Evolutionary conservation across 2,113 vertebrate genomes (phyloP).

Genomic region (Perognathus longimembris): DNA sequence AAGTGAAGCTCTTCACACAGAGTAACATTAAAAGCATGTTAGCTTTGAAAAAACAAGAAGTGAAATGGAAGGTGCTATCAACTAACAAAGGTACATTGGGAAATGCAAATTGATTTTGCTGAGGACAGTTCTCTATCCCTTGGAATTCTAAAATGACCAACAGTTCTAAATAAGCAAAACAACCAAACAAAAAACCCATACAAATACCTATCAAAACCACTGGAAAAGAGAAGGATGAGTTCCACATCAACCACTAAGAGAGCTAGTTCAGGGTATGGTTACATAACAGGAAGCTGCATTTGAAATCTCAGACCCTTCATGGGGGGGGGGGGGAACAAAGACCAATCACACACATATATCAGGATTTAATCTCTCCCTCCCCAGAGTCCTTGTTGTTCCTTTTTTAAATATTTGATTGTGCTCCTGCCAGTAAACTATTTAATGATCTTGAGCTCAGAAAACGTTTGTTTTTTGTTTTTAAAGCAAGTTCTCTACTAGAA

Average conservation of each 20-base stretch:
- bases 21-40: neutral
- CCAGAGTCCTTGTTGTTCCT: neutral
- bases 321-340: neutral
- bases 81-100: neutral
- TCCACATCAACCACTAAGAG: neutral
- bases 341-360: neutral
- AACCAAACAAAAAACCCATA: neutral
- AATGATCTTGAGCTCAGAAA: neutral
- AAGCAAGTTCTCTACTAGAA: neutral
- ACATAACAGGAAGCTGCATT: neutral
- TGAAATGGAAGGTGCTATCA: neutral
- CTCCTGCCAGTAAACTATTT: constrained; percentile 18
- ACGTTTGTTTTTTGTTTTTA: too few species aligned
- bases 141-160: constrained; percentile 34
- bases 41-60: neutral
- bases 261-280: neutral
- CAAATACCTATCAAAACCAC: neutral
- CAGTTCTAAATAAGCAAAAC: neutral
- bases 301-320: neutral
- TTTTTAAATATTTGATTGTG: constrained; percentile 40
- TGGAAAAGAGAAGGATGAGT: neutral
- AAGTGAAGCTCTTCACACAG: neutral
- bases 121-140: neutral
- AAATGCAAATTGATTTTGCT: constrained; percentile 39
- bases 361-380: neutral